Evolutionary conservation across 23 tunicate species (phyloP), one percentile per base, ranked within the genome.

Genomic region (Trididemnum miniatum): DNA sequence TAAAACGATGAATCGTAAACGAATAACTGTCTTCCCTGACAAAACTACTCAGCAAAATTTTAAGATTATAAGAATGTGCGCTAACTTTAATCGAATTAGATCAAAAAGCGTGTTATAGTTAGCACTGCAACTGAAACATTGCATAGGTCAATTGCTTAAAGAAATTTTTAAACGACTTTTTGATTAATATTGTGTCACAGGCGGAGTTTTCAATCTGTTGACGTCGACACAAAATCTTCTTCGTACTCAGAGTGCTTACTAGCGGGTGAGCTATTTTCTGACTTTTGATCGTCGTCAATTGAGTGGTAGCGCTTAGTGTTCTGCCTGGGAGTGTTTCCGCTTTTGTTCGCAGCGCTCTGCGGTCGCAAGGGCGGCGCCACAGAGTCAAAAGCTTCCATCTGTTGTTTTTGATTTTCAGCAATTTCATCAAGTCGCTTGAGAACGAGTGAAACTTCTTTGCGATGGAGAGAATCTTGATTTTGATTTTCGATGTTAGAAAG

Each of bases 361-460:
- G 4, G 4, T 62, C 23, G 62, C 25, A 26, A 62, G 52, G 84
- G 24, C 26, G 49, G n/a, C 5, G 81, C 80, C 26, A 52, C 76
- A 5, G 77, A 64, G 35, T 89, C 94, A 34, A 89, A 50, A 7
- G 80, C 94, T 54, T 83, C 88, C 71, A 76, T 79, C 34, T 83
- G 87, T 35, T 65, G 52, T 30, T 83, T 60, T 34, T 89, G 94
- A 65, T 89, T 88, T 72, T 69, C 69, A 15, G 82, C 88, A 2
- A 89, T 71, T 15, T 77, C 79, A 54, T 89, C 88, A 71, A 89
- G 77, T 2, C 94, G 83, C 65, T 89, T 67, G 34, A 59, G 24
- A 28, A 89, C 66, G 27, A 73, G 77, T 12, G 94, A 83, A 4
- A 89, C 51, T n/a, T 82, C 94, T n/a, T 69, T 67, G 4, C 79